Conservation (phyloP, 2,888 invertebrate genomes). For the Lasioglossum marginatum region DNA sequence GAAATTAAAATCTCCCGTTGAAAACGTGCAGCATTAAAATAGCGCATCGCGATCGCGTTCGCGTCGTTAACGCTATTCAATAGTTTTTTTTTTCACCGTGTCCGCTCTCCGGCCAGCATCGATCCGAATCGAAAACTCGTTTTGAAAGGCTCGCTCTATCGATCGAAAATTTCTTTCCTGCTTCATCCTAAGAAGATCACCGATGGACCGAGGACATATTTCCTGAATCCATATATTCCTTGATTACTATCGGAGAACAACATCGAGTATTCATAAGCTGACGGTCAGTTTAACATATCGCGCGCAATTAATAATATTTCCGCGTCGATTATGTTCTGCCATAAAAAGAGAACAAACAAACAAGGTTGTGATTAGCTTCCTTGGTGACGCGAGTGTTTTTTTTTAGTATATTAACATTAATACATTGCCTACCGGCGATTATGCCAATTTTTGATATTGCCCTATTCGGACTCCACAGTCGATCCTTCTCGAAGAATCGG, state of each 20-base stretch:
- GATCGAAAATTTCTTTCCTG: not conserved
- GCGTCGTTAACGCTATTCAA: conserved; percentile 26
- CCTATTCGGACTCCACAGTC: too few species aligned
- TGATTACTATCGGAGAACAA: conserved; percentile 19
- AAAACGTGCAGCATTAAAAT: conserved; percentile 31
- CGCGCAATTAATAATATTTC: conserved; percentile 23
- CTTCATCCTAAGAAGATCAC: not conserved
- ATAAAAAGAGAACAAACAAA: too few species aligned
- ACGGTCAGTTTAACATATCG: conserved; percentile 1
- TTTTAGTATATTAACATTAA: not conserved
- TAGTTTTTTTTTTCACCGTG: conserved; percentile 3
- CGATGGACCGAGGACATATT: conserved; percentile 6
- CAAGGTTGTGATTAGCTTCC: not conserved
- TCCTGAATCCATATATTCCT: conserved; percentile 13
- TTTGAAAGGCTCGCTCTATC: not conserved
- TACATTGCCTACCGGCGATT: not conserved
- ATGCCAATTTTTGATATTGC: not conserved
- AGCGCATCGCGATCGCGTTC: conserved; percentile 14
- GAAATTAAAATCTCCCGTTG: conserved; percentile 56
- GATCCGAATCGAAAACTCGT: conserved; percentile 8
- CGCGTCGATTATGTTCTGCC: not conserved
- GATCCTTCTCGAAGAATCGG: too few species aligned
- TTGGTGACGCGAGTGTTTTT: not conserved
- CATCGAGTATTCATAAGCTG: conserved; percentile 9
- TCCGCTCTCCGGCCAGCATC: not conserved